phyloP scores from a whole-genome alignment of 2,888 invertebrate genomes.

The Drosophila vallismaia region DNA sequence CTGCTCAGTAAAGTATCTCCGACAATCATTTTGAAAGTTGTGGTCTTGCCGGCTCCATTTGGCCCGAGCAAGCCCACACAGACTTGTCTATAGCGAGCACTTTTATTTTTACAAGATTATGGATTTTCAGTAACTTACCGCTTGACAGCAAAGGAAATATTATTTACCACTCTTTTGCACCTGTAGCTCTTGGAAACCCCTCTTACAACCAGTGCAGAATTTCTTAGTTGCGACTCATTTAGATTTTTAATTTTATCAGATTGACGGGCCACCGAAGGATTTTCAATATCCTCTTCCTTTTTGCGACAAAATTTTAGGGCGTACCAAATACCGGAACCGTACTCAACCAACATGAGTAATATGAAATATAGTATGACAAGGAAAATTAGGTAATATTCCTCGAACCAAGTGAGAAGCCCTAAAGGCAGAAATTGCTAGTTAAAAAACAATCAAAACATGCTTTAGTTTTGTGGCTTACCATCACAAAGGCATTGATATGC shows the following conservation, averaged over 20 bases:
- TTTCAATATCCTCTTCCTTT: background rate
- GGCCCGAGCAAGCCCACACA: conserved; percentile 92
- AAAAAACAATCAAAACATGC: too few species aligned
- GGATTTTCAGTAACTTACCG: conserved; percentile 38
- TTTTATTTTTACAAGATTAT: too few species aligned
- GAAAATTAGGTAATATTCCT: background rate
- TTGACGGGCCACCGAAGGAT: conserved; percentile 1
- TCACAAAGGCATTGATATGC: background rate
- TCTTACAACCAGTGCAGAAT: conserved; percentile 85
- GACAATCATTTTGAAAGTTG: conserved; percentile 94
- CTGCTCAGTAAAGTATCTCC: conserved; percentile 89
- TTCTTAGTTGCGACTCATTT: conserved; percentile 75
- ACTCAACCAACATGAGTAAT: background rate
- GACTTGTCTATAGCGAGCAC: conserved; percentile 84
- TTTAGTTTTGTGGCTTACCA: background rate
- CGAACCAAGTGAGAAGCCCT: background rate
- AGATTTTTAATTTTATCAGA: conserved; percentile 81
- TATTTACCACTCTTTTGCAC: conserved; percentile 89
- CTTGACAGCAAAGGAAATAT: conserved; percentile 85
- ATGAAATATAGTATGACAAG: background rate
- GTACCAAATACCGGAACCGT: background rate
- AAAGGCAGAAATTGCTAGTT: too few species aligned
- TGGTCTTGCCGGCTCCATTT: conserved; percentile 93
- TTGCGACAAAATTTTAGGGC: background rate
- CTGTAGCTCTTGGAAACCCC: conserved; percentile 90